Percentiles rank a stretch among this genome's conserved stretches.
Evolutionary conservation across 1,140 invertebrate genomes (phyloP).

Genomic region (Ceratina japonica): DNA sequence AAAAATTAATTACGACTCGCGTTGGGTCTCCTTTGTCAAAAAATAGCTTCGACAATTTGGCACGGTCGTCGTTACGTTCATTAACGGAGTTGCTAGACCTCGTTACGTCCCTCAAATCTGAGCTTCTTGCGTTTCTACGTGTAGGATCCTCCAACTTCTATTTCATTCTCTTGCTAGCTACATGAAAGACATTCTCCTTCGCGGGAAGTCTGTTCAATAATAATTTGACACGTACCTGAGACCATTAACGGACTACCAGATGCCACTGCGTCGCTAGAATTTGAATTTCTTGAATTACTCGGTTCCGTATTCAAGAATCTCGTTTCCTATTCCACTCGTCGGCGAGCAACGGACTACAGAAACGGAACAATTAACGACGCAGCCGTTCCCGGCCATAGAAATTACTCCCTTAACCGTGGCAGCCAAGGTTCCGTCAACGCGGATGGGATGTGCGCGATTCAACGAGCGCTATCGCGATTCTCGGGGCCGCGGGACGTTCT

Average conservation of each 20-base stretch:
- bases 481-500: background rate
- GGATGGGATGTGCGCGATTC: background rate
- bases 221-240: background rate
- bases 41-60: too few relatives aligned
- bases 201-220: background rate
- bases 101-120: too few relatives aligned
- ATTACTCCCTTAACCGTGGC: background rate
- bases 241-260: background rate
- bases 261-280: background rate
- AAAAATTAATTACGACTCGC: background rate
- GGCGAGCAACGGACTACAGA: background rate
- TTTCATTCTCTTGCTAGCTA: too few relatives aligned
- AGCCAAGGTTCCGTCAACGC: background rate
- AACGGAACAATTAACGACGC: conserved; percentile 4
- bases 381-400: background rate
- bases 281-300: background rate
- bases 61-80: too few relatives aligned
- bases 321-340: background rate
- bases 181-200: background rate
- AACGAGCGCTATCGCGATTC: background rate
- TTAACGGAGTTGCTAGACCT: too few relatives aligned
- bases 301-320: background rate
- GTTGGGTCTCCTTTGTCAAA: too few relatives aligned
- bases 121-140: too few relatives aligned
- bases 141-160: too few relatives aligned